These are phyloP conservation scores for Lordiphosa collinella DNA, from an alignment of 1,140 invertebrate genomes.

Conservation along the genomic window DNA sequence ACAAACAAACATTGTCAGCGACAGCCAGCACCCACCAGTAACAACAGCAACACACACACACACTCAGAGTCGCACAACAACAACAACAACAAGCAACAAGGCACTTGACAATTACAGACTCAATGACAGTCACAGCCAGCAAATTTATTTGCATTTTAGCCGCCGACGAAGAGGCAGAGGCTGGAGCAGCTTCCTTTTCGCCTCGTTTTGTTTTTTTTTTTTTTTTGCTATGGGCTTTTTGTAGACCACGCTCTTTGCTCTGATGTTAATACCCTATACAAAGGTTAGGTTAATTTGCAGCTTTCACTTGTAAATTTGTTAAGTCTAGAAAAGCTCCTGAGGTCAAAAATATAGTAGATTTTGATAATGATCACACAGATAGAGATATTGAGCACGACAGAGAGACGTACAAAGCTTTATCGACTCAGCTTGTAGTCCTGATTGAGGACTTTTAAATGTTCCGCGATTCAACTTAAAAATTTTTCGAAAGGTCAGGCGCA, in stretches of 20 bases:
- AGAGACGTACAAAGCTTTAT: too few species aligned
- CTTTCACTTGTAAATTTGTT: too few species aligned
- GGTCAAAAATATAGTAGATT: too few species aligned
- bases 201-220: neutral
- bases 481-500: too few species aligned
- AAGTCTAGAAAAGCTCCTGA: too few species aligned
- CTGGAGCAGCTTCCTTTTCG: slow-evolving; percentile 1
- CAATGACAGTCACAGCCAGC: slow-evolving; percentile 70
- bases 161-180: slow-evolving; percentile 16
- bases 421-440: too few species aligned
- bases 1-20: slow-evolving; percentile 68
- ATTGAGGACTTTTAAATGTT: too few species aligned
- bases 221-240: neutral
- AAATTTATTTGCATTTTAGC: slow-evolving; percentile 73
- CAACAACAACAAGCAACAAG: slow-evolving; percentile 47
- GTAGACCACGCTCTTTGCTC: neutral
- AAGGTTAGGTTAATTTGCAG: too few species aligned
- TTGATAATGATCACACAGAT: too few species aligned
- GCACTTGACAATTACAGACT: slow-evolving; percentile 73
- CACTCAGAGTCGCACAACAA: slow-evolving; percentile 16
- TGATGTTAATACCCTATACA: too few species aligned
- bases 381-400: too few species aligned
- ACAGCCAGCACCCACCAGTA: slow-evolving; percentile 32
- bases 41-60: slow-evolving; percentile 20
- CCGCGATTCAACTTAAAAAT: too few species aligned